Evolutionary conservation across 2,888 invertebrate genomes (phyloP).

Genomic region (Acrobasis repandana): DNA sequence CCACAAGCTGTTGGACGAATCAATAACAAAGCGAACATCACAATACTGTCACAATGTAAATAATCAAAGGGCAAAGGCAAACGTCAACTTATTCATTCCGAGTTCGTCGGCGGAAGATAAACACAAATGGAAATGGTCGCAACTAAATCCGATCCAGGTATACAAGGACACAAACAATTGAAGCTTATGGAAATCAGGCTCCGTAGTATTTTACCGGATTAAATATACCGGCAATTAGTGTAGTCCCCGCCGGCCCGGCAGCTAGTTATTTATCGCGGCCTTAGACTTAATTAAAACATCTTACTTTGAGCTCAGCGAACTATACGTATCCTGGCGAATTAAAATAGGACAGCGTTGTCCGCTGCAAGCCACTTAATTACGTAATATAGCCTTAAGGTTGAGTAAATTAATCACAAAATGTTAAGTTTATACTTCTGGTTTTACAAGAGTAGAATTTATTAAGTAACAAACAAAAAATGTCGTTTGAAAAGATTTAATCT

Average conservation of each 20-base stretch:
- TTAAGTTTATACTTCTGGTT: not conserved
- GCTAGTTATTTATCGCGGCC: constrained; percentile 77
- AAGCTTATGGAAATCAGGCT: constrained; percentile 80
- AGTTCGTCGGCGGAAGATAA: constrained; percentile 62
- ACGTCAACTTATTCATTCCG: constrained; percentile 62
- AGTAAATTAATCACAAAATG: constrained; percentile 13
- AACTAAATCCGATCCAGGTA: constrained; percentile 72
- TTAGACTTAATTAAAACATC: constrained; percentile 81
- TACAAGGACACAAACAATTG: constrained; percentile 73
- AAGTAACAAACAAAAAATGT: too few species aligned
- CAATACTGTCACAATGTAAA: constrained; percentile 36
- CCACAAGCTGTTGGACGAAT: constrained; percentile 6
- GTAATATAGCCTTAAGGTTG: constrained; percentile 3
- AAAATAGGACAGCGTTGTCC: constrained; percentile 53
- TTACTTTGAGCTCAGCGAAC: constrained; percentile 69
- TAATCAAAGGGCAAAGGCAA: constrained; percentile 44
- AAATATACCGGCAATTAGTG: constrained; percentile 81
- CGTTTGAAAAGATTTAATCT: too few species aligned
- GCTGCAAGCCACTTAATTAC: constrained; percentile 33
- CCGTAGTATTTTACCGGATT: constrained; percentile 78
- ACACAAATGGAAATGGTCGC: constrained; percentile 68
- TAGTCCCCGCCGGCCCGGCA: constrained; percentile 59
- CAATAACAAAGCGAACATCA: constrained; percentile 30
- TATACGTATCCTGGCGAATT: constrained; percentile 63
- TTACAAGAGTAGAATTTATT: not conserved